Evolutionary conservation across 2,113 vertebrate genomes (phyloP).

Genomic region (Macrotus californicus): DNA sequence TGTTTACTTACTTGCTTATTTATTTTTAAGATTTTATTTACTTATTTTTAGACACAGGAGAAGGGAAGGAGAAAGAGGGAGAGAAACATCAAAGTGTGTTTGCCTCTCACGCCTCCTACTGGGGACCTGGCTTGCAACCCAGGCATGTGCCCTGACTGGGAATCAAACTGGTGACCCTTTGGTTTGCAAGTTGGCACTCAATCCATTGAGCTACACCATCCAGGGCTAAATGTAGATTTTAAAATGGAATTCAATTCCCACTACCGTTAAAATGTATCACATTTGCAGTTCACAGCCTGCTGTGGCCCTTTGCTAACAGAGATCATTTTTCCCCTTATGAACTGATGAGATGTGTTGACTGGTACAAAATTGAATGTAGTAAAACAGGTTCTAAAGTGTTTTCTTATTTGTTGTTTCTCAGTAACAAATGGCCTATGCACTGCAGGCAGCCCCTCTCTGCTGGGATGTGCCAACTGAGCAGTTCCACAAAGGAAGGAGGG

Average conservation of each 20-base stretch:
- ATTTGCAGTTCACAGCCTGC: background rate
- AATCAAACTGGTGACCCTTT: too few relatives aligned
- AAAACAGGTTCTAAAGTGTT: constrained; percentile 28
- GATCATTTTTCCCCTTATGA: background rate
- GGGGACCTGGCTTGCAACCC: too few relatives aligned
- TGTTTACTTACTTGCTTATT: too few relatives aligned
- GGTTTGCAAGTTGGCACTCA: too few relatives aligned
- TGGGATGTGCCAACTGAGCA: background rate
- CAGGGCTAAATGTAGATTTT: background rate
- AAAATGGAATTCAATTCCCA: background rate
- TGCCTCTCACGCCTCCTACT: too few relatives aligned
- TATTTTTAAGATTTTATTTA: too few relatives aligned
- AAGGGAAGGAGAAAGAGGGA: too few relatives aligned
- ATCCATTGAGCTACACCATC: too few relatives aligned
- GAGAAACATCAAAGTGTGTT: too few relatives aligned
- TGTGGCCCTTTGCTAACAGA: constrained; percentile 18
- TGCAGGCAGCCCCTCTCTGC: background rate
- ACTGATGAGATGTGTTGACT: constrained; percentile 6
- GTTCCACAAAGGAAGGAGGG: background rate
- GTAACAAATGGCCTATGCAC: background rate
- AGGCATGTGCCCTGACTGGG: too few relatives aligned
- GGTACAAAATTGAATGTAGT: background rate
- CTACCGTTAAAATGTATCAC: background rate
- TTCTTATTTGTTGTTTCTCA: background rate
- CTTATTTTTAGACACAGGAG: too few relatives aligned